phyloP scores from a whole-genome alignment of 2,888 invertebrate genomes.

The Phorcus lineatus region DNA sequence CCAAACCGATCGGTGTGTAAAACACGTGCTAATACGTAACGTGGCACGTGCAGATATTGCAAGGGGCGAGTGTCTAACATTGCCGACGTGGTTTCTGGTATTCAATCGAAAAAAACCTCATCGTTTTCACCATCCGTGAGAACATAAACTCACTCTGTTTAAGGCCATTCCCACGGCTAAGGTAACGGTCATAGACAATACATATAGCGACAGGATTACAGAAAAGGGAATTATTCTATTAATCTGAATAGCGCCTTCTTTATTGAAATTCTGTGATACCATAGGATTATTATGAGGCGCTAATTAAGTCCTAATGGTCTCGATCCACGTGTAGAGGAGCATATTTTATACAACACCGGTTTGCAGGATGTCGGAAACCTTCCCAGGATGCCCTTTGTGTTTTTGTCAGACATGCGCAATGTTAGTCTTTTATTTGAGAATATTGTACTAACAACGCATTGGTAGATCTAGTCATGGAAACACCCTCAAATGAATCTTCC shows the following conservation, averaged over 20 bases:
- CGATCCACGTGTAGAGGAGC: too few relatives aligned
- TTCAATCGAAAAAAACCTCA: background rate
- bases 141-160: background rate
- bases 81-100: too few relatives aligned
- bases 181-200: too few relatives aligned
- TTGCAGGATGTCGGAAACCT: background rate
- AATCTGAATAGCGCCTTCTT: too few relatives aligned
- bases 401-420: background rate
- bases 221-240: too few relatives aligned
- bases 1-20: background rate
- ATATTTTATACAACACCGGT: background rate
- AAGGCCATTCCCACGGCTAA: background rate
- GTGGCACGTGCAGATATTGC: background rate
- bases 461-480: background rate
- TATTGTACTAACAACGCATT: background rate
- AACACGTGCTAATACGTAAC: constrained; percentile 5
- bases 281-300: too few relatives aligned
- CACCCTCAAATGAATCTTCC: too few relatives aligned
- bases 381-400: background rate
- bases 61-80: background rate
- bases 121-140: background rate
- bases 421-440: background rate
- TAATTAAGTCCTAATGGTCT: too few relatives aligned
- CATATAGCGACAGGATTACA: too few relatives aligned
- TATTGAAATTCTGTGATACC: too few relatives aligned